These are phyloP conservation scores for Eulacestoma nigropectus DNA, from an alignment of 2,113 vertebrate genomes.

Conservation along the genomic window DNA sequence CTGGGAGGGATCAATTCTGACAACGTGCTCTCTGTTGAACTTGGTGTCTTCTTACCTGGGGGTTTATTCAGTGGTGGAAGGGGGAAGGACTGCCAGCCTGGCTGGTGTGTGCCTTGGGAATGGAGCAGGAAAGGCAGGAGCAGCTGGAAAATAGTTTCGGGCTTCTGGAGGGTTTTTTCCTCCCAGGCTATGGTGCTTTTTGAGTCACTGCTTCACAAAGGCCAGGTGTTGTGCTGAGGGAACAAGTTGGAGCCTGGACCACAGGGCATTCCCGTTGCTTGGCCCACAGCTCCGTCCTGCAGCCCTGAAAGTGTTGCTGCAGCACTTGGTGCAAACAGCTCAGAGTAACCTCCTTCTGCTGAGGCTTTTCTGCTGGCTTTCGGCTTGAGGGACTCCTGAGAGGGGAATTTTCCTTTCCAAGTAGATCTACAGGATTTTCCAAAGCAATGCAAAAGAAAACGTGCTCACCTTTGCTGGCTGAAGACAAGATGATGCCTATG, in stretches of 20 bases:
- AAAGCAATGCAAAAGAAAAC: background rate
- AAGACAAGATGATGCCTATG: background rate
- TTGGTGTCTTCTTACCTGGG: background rate
- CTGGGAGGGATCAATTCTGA: background rate
- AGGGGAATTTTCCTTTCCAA: background rate
- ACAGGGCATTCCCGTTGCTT: background rate
- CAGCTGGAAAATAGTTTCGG: background rate
- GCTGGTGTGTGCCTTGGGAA: background rate
- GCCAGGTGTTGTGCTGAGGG: background rate
- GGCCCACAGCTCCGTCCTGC: background rate
- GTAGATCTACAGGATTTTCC: background rate
- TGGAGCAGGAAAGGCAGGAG: background rate
- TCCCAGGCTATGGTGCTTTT: background rate
- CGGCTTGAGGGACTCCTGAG: background rate
- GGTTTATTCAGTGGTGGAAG: background rate
- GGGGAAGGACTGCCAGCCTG: background rate
- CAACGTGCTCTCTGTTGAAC: background rate
- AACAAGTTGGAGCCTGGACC: background rate
- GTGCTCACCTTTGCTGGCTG: background rate
- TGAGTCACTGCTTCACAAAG: background rate
- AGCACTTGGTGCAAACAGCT: background rate
- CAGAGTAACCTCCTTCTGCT: background rate
- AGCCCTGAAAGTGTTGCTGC: background rate
- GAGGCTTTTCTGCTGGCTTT: background rate
- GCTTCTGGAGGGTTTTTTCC: background rate